Base-by-base conservation (phyloP, 2,797 vertebrate species). In the Distichodus sexfasciatus region DNA sequence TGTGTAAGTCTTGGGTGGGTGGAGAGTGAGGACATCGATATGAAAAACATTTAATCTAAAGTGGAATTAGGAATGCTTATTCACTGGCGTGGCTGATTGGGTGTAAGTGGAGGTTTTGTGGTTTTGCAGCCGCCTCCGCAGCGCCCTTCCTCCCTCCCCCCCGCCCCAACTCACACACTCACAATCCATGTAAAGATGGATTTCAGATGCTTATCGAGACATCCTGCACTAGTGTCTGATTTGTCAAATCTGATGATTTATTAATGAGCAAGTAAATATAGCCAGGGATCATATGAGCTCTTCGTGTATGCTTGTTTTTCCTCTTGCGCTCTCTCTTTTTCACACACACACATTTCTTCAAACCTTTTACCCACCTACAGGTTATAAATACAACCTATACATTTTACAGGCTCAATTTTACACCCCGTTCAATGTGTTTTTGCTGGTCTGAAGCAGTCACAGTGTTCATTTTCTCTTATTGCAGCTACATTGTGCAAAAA, bases 181-280 rank as follows among this genome's bases (percentile, higher is more conserved):
- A 65, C 64, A 46, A 5, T 81, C 82, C 79, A 79, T 66, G 69
- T 69, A 83, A 77, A 53, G 38, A 24, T 51, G 82, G 79, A 84
- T 79, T 78, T 71, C 51, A 65, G 67, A 84, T 82, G 82, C 80
- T 86, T 85, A 83, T 86, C 61, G 29, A 81, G 83, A 87, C 84
- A 86, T 82, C 74, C 70, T 82, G 69, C 15, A 33, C 70, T 81
- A 82, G 78, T 72, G 67, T 77, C 79, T 83, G 82, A 89, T 87
- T 87, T 87, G 84, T 86, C 83, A 87, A 87, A 86, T 41, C 15
- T 65, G 60, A 85, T 90, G 59, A 90, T 83, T 90, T 87, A 90
- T 90, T 90, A 88, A 91, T 89, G 83, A 82, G 71, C 65, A 50
- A 76, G 77, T 77, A 87, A 86, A 90, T 84, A 84, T 84, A 88